Conservation (phyloP, 2,797 vertebrate species). For the Lepilemur ruficaudatus region DNA sequence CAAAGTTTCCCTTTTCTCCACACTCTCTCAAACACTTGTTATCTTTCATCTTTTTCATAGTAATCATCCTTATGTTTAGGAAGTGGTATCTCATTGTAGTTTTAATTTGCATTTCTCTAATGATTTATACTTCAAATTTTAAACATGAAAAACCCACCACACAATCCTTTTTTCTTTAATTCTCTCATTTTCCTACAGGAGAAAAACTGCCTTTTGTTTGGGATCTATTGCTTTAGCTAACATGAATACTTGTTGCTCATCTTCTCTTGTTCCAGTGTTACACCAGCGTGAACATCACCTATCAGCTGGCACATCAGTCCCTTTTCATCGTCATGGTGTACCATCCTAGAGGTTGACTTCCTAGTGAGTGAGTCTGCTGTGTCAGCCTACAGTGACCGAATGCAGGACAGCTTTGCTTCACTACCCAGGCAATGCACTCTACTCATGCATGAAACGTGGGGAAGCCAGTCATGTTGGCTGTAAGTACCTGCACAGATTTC, state of each 20-base stretch:
- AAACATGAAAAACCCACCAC: not conserved
- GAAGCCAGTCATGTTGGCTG: not conserved
- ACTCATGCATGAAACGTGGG: not conserved
- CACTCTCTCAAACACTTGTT: not conserved
- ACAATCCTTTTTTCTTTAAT: not conserved
- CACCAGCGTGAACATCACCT: not conserved
- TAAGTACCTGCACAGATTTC: not conserved
- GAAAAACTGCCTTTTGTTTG: not conserved
- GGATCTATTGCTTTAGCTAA: not conserved
- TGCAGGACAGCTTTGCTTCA: not conserved
- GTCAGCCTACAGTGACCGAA: not conserved
- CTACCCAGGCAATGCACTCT: not conserved
- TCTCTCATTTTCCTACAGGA: not conserved
- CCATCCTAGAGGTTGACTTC: not conserved
- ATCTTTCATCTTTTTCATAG: not conserved
- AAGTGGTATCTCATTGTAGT: not conserved
- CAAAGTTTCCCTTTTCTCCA: not conserved
- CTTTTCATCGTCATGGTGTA: not conserved
- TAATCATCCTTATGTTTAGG: not conserved
- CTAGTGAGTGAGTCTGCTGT: not conserved
- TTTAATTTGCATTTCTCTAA: constrained; percentile 9
- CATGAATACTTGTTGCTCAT: not conserved
- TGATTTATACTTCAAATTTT: constrained; percentile 5
- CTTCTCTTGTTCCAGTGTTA: not conserved
- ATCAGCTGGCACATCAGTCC: not conserved